Conservation (phyloP, 2,888 invertebrate species). For the Tanaodytes sp. region DNA sequence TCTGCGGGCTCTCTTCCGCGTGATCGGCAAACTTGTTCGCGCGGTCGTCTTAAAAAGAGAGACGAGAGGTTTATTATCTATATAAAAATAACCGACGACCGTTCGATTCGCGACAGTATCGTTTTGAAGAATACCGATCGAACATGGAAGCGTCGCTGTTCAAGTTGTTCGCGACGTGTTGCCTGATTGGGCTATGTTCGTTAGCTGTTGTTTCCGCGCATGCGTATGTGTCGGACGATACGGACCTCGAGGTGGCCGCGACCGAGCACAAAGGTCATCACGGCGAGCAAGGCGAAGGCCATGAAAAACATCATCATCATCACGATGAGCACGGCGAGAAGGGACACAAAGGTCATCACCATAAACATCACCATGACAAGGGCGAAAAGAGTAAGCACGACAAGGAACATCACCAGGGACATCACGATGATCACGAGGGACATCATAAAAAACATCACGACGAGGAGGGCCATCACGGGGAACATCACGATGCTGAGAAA, state of each 20-base stretch:
- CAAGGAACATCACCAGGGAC: constrained; percentile 84
- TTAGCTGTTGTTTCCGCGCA: neutral
- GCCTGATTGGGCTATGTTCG: neutral
- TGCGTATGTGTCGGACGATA: no score
- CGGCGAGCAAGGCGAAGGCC: constrained; percentile 67
- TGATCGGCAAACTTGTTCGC: constrained; percentile 17
- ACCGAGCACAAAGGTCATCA: constrained; percentile 54
- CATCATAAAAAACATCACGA: constrained; percentile 88
- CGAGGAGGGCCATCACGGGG: constrained; percentile 82
- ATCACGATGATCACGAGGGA: constrained; percentile 84
- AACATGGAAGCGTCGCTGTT: constrained; percentile 22
- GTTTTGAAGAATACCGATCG: neutral
- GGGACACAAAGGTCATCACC: constrained; percentile 75
- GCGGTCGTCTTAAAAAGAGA: constrained; percentile 26
- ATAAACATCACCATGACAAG: constrained; percentile 73
- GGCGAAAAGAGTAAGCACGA: constrained; percentile 85
- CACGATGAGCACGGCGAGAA: constrained; percentile 75
- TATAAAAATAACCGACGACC: constrained; percentile 27
- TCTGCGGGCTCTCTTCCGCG: constrained; percentile 41
- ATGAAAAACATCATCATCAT: constrained; percentile 73
- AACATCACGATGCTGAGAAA: constrained; percentile 85
- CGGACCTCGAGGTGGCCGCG: constrained; percentile 60
- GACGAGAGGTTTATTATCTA: constrained; percentile 41
- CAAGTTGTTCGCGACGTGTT: neutral
- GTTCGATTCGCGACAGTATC: constrained; percentile 16